Evolutionary conservation across 2,888 invertebrate genomes (phyloP).

Genomic region (Allacma fusca): DNA sequence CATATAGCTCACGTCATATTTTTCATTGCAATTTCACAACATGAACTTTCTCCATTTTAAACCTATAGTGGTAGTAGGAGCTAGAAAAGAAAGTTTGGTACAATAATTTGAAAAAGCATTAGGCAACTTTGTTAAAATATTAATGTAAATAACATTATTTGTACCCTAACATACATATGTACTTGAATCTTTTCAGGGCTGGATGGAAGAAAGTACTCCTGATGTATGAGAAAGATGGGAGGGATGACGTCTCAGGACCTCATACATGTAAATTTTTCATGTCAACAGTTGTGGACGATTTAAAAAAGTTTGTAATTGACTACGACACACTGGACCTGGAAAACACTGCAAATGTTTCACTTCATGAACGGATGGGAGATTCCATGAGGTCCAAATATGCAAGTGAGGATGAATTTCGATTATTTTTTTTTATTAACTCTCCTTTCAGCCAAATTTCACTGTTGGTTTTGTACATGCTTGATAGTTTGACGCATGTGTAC

Average conservation of each 20-base stretch:
- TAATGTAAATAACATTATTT: too few species aligned
- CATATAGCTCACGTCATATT: neutral
- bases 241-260: constrained; percentile 72
- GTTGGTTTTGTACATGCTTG: too few species aligned
- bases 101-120: too few species aligned
- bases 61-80: too few species aligned
- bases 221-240: constrained; percentile 79
- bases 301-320: constrained; percentile 65
- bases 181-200: neutral
- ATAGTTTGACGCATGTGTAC: too few species aligned
- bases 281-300: constrained; percentile 73
- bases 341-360: constrained; percentile 68
- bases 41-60: too few species aligned
- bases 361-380: constrained; percentile 71
- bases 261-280: constrained; percentile 81
- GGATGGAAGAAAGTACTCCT: constrained; percentile 74
- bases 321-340: constrained; percentile 72
- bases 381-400: constrained; percentile 69
- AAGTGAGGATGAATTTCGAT: constrained; percentile 69
- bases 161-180: too few species aligned
- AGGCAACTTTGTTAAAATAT: too few species aligned
- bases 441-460: too few species aligned
- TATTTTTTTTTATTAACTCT: too few species aligned
- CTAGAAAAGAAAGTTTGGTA: too few species aligned
- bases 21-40: neutral